Base-by-base conservation (phyloP, 2,888 invertebrate species). In the Apomyelois bistriatella region DNA sequence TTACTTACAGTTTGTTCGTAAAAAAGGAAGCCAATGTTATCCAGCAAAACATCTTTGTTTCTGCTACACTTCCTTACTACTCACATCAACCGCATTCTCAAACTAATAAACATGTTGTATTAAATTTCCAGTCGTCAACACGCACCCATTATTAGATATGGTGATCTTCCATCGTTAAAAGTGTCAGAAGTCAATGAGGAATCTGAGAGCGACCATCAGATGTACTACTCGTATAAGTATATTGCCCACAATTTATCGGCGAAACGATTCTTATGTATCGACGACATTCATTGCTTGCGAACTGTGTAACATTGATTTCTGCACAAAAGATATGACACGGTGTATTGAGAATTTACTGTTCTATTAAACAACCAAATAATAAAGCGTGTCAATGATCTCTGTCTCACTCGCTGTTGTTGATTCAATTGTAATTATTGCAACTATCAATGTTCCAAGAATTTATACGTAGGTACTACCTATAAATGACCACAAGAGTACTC, bases 51-150 rank as follows among this genome's bases (percentile, higher is more conserved):
- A 74, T 67, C 64, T 56, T 63, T 59, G 63, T 61, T 53, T 57
- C 48, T 17, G 9, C 9, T 28, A 48, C 28, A 53, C 32, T 41
- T 32, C 35, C 35, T 46, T 32, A 7, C 16, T 50, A 22, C n/a
- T 43, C 48, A 64, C 58, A 57, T 51, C 52, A 52, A 58, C 64
- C 64, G 62, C 59, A 59, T 70, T 69, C 62, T 55, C 66, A 65
- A 49, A 48, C 53, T 52, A 53, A 64, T 72, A 71, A 75, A 74
- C 72, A 70, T 66, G 53, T 62, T 22, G 67, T 53, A 68, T 72
- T 65, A 66, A 63, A 62, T 74, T 64, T 58, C 59, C 68, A 68
- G 69, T 73, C 61, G 65, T 60, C 57, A 46, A 43, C 48, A 51
- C 54, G 56, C 37, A 37, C 17, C 51, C 43, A 43, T 51, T 43